Conservation (phyloP, 2,888 invertebrate species). For the Bursaphelenchus okinawaensis region DNA sequence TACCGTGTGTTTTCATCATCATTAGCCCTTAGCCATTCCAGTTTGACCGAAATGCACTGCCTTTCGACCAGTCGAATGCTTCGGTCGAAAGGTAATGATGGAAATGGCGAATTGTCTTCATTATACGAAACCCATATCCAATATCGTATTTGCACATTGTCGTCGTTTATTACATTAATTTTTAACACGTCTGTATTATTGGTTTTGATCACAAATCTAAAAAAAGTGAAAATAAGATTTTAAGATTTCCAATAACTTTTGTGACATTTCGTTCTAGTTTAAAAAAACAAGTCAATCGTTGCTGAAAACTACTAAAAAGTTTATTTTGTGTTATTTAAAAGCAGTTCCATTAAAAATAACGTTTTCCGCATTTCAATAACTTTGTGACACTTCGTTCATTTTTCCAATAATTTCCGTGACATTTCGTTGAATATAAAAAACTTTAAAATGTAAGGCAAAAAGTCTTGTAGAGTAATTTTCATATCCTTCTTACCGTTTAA, state of each 20-base stretch:
- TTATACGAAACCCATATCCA: slow-evolving; percentile 36
- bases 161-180: slow-evolving; percentile 44
- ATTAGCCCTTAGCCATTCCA: slow-evolving; percentile 34
- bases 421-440: too few species aligned
- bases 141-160: slow-evolving; percentile 27
- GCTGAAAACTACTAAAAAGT: too few species aligned
- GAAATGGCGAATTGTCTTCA: slow-evolving; percentile 36
- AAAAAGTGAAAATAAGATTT: too few species aligned
- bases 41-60: slow-evolving; percentile 14
- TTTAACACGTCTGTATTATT: slow-evolving; percentile 35
- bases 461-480: slow-evolving; percentile 28
- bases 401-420: too few species aligned
- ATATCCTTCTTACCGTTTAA: slow-evolving; percentile 39
- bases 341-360: too few species aligned
- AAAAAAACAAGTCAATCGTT: too few species aligned
- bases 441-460: too few species aligned
- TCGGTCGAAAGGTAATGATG: slow-evolving; percentile 45
- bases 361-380: too few species aligned
- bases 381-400: too few species aligned
- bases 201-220: slow-evolving; percentile 39
- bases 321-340: too few species aligned
- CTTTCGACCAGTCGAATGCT: slow-evolving; percentile 17
- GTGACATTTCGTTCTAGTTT: too few species aligned
- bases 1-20: slow-evolving; percentile 23
- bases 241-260: too few species aligned